A percentile compares a stretch with the other conserved stretches of the same genome.
phyloP scores from a whole-genome alignment of 2,797 vertebrate species.

The Scleropages formosus region DNA sequence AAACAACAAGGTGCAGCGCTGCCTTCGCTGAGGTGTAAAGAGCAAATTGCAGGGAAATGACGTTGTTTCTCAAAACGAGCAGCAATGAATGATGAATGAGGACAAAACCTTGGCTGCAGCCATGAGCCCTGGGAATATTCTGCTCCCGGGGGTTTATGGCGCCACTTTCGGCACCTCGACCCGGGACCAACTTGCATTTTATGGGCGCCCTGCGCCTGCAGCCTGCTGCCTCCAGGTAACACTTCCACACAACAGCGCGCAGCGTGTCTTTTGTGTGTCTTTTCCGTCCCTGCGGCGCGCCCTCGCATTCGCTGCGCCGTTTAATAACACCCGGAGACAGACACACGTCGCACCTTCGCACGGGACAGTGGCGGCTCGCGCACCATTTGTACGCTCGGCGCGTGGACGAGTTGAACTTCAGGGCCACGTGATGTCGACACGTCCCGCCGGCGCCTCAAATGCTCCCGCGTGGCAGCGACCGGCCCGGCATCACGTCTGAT shows the following conservation, averaged over 20 bases:
- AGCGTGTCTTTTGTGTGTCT: slow-evolving; percentile 40
- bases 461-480: neutral
- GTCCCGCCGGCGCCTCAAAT: slow-evolving; percentile 21
- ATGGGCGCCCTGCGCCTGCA: slow-evolving; percentile 43
- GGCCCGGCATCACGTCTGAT: no score
- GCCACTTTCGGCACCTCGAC: slow-evolving; percentile 49
- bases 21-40: slow-evolving; percentile 31
- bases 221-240: slow-evolving; percentile 40
- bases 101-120: slow-evolving; percentile 26
- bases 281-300: slow-evolving; percentile 27
- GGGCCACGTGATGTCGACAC: slow-evolving; percentile 13
- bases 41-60: slow-evolving; percentile 48
- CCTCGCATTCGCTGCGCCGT: slow-evolving; percentile 9
- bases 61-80: neutral
- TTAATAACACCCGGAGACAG: slow-evolving; percentile 36
- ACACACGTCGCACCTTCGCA: slow-evolving; percentile 41
- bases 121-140: slow-evolving; percentile 45
- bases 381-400: slow-evolving; percentile 41
- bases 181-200: slow-evolving; percentile 43
- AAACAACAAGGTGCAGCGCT: neutral
- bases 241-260: slow-evolving; percentile 41
- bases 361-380: slow-evolving; percentile 31
- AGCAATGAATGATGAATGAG: slow-evolving; percentile 21
- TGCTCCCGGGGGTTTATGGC: slow-evolving; percentile 41
- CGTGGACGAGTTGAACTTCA: slow-evolving; percentile 37